Conservation (phyloP, 1,140 invertebrate genomes). For the Lepidurus apus region DNA sequence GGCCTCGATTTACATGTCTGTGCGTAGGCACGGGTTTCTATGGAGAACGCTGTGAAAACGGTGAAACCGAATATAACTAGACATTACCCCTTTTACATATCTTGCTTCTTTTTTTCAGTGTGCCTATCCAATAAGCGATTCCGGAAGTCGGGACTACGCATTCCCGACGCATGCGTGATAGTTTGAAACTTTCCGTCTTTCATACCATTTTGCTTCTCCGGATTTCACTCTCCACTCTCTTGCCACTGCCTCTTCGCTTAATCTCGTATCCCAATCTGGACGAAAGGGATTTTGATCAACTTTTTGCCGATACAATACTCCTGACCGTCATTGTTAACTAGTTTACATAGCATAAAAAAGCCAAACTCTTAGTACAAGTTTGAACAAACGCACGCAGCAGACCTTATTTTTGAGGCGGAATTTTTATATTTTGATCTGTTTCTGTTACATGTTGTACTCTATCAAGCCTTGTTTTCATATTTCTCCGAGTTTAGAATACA, state of each 20-base stretch:
- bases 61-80: slow-evolving; percentile 44
- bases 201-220: too few species aligned
- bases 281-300: not conserved
- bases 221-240: not conserved
- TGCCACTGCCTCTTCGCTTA: slow-evolving; percentile 3
- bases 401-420: not conserved
- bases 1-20: slow-evolving; percentile 59
- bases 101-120: slow-evolving; percentile 15
- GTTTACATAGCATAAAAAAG: not conserved
- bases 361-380: not conserved
- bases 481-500: not conserved
- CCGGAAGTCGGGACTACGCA: slow-evolving; percentile 47
- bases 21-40: slow-evolving; percentile 68
- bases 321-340: not conserved
- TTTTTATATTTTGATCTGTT: not conserved
- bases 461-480: not conserved
- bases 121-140: slow-evolving; percentile 44
- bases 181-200: slow-evolving; percentile 45
- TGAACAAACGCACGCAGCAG: not conserved
- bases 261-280: not conserved
- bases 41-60: slow-evolving; percentile 59
- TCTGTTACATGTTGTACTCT: not conserved
- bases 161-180: slow-evolving; percentile 62
- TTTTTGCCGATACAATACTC: too few species aligned
- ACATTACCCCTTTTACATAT: slow-evolving; percentile 30